Base-by-base conservation (phyloP, 2,888 invertebrate species). In the Ectemnius lituratus region DNA sequence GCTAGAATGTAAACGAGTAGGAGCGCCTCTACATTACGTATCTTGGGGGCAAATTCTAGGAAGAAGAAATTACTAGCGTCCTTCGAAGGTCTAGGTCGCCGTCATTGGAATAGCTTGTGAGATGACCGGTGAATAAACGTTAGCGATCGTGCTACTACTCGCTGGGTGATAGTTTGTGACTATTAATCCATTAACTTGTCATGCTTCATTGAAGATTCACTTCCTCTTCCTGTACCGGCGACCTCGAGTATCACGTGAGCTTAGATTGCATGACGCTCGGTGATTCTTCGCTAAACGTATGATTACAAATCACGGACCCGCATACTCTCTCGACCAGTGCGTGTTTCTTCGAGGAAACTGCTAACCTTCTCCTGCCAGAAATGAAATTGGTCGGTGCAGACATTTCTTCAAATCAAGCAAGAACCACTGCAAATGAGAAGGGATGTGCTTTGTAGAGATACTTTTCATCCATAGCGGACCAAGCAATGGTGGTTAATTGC, bases 131-230 rank as follows among this genome's bases (percentile, higher is more conserved):
- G 71, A 69, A 62, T 72, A 72, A 47, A 62, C 58, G 59, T 1
- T 11, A 64, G 60, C 64, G 70, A 76, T 37, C 37, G 11, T 8
- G 37, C 37, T 37, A 37, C 37, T 37, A 37, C 37, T 8, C 8
- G 1, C 37, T 37, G 46, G 59, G 67, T 73, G 76, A 72, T 82
- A 80, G 70, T 82, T 78, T 77, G 60, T 66, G 70, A 79, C 83
- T 84, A 86, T 87, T 85, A 84, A 86, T 88, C 84, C 85, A 84
- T 86, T 81, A 80, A 84, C 81, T 86, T 80, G 82, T 87, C 84
- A 82, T 82, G 81, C 78, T 79, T 69, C 70, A 79, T 72, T 76
- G 80, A 23, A 71, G 75, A 81, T 79, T 74, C 77, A 76, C 68
- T 73, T 76, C 67, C 78, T 76, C 75, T 79, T 78, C 73, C 69